Evolutionary conservation across 2,797 vertebrate genomes (phyloP).

Genomic region (Microctenopoma steveboyesi): DNA sequence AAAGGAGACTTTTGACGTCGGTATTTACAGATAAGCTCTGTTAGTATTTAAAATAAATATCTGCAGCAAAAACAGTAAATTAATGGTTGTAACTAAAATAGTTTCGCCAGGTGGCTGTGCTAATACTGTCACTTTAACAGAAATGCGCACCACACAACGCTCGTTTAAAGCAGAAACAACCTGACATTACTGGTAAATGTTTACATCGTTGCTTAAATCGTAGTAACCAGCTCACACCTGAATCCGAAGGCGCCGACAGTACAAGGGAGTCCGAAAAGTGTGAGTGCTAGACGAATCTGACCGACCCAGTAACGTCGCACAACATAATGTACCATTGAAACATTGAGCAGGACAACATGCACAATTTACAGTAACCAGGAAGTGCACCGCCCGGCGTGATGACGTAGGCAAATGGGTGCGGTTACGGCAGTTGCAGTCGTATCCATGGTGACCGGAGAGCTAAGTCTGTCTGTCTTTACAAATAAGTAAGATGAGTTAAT

Average conservation of each 20-base stretch:
- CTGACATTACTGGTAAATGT: neutral
- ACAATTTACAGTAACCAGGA: constrained; percentile 65
- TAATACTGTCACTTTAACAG: neutral
- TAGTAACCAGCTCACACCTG: constrained; percentile 52
- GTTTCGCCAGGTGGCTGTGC: neutral
- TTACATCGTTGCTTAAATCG: neutral
- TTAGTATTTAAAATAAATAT: too few relatives aligned
- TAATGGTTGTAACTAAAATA: neutral
- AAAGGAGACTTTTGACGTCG: too few relatives aligned
- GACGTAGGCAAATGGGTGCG: constrained; percentile 46
- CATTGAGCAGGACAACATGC: neutral
- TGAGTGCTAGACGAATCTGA: constrained; percentile 69
- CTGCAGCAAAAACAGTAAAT: too few relatives aligned
- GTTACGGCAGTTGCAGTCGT: constrained; percentile 23
- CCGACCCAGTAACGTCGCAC: constrained; percentile 51
- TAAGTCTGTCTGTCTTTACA: neutral
- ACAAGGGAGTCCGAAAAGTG: constrained; percentile 71
- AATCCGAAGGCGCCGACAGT: constrained; percentile 29
- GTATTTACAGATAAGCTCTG: too few relatives aligned
- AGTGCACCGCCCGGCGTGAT: constrained; percentile 55
- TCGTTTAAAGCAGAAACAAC: neutral
- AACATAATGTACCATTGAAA: constrained; percentile 60
- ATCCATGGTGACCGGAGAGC: constrained; percentile 50
- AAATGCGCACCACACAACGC: neutral
- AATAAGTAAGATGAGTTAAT: neutral